These are phyloP conservation scores for Coptotermes formosanus DNA, from an alignment of 1,140 invertebrate genomes.

Conservation along the genomic window DNA sequence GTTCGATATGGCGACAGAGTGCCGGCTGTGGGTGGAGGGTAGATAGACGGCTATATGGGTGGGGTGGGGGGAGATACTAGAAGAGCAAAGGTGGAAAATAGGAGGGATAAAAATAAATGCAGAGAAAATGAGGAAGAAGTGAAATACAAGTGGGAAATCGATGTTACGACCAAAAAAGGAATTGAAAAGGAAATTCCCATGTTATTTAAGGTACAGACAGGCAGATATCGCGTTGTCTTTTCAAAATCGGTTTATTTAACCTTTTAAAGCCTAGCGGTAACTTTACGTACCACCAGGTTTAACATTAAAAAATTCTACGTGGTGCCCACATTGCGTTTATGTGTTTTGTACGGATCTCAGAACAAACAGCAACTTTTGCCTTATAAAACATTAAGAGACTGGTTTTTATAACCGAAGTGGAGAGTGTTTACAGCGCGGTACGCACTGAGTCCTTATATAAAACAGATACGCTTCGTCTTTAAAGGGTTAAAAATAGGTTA, in stretches of 20 bases:
- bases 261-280: no score
- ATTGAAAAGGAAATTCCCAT: not conserved
- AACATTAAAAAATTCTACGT: no score
- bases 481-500: no score
- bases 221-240: not conserved
- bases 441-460: no score
- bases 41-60: not conserved
- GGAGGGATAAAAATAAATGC: not conserved
- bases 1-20: not conserved
- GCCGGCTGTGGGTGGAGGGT: not conserved
- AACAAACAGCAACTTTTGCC: no score
- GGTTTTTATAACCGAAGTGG: no score
- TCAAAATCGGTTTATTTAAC: not conserved
- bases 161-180: not conserved
- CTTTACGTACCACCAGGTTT: no score
- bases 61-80: not conserved
- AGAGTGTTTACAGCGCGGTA: no score
- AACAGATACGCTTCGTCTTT: no score
- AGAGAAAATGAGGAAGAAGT: not conserved
- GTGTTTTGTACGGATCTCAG: no score
- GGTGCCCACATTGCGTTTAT: no score
- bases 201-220: slow-evolving; percentile 1
- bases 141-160: not conserved
- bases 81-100: not conserved
- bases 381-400: no score